Conservation (phyloP, 2,888 invertebrate genomes). For the Troilus luridus region DNA sequence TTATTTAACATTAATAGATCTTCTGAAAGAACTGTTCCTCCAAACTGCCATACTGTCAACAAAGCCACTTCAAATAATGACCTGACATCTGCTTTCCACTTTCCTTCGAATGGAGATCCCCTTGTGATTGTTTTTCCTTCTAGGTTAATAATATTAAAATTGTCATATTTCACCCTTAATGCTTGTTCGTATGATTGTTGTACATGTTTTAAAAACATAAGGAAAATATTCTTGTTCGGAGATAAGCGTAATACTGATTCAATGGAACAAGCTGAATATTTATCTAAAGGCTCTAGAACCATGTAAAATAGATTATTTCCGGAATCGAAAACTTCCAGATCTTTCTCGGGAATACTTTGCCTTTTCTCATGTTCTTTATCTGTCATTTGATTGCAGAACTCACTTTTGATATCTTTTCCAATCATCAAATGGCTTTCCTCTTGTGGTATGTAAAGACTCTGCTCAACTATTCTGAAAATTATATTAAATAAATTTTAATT, state of each 20-base stretch:
- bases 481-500: neutral
- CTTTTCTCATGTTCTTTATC: slow-evolving; percentile 54
- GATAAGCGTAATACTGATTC: slow-evolving; percentile 48
- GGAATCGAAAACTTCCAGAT: slow-evolving; percentile 55
- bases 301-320: slow-evolving; percentile 58
- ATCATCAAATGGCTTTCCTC: neutral
- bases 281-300: slow-evolving; percentile 48
- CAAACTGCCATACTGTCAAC: slow-evolving; percentile 57
- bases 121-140: slow-evolving; percentile 40
- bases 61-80: slow-evolving; percentile 49
- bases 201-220: slow-evolving; percentile 46
- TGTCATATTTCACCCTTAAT: slow-evolving; percentile 29
- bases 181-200: slow-evolving; percentile 1
- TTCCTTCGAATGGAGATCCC: slow-evolving; percentile 40
- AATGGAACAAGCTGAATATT: slow-evolving; percentile 55
- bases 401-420: slow-evolving; percentile 49
- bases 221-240: slow-evolving; percentile 52
- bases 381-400: slow-evolving; percentile 56
- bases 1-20: slow-evolving; percentile 45
- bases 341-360: slow-evolving; percentile 54
- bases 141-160: slow-evolving; percentile 42
- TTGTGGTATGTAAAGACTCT: slow-evolving; percentile 31
- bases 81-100: slow-evolving; percentile 51
- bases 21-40: slow-evolving; percentile 55
- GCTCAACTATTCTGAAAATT: slow-evolving; percentile 55